Evolutionary conservation across 2,888 invertebrate species (phyloP).

Genomic region (Ectropis crepuscularia): DNA sequence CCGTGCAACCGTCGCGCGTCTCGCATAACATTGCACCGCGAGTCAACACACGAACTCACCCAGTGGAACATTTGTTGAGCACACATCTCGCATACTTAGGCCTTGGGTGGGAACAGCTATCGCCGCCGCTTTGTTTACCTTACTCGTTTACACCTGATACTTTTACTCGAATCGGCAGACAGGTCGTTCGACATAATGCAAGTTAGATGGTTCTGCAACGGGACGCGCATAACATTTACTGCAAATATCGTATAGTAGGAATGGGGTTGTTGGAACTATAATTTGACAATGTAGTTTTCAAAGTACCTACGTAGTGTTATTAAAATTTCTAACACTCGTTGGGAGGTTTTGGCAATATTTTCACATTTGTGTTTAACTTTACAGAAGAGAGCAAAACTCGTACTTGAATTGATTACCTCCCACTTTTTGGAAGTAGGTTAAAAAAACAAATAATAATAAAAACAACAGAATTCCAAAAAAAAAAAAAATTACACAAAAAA

Average conservation of each 20-base stretch:
- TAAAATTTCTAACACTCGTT: too few species aligned
- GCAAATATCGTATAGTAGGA: background rate
- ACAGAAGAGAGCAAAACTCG: too few species aligned
- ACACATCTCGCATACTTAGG: slow-evolving; percentile 27
- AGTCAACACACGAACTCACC: slow-evolving; percentile 44
- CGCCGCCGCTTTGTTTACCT: slow-evolving; percentile 43
- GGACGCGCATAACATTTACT: slow-evolving; percentile 9
- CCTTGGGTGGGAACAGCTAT: slow-evolving; percentile 30
- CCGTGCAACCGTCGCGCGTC: slow-evolving; percentile 10
- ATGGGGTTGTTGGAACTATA: background rate
- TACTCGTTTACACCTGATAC: slow-evolving; percentile 43
- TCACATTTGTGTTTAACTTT: too few species aligned
- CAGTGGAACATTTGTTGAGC: slow-evolving; percentile 49
- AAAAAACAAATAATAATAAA: too few species aligned
- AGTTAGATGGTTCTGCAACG: slow-evolving; percentile 19
- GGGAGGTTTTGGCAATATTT: too few species aligned
- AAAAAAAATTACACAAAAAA: too few species aligned
- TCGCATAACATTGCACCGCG: slow-evolving; percentile 33
- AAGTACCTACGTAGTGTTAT: background rate
- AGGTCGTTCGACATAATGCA: slow-evolving; percentile 21
- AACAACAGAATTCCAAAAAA: too few species aligned
- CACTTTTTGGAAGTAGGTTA: too few species aligned
- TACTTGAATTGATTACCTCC: too few species aligned
- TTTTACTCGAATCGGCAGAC: slow-evolving; percentile 37
- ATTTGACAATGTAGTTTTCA: too few species aligned